phyloP scores from a whole-genome alignment of 2,888 invertebrate species.

The Melolontha melolontha region DNA sequence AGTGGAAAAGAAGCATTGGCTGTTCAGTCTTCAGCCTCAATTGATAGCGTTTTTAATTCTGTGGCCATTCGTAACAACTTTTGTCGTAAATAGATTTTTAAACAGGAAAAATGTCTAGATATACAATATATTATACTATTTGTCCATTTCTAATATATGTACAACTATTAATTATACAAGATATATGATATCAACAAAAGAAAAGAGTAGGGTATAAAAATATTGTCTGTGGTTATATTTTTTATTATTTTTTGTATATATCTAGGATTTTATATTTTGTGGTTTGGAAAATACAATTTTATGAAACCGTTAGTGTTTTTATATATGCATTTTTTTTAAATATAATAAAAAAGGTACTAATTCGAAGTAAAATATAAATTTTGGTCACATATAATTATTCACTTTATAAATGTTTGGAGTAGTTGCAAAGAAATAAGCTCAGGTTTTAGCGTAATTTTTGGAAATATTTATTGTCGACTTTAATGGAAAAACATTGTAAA shows the following conservation, averaged over 20 bases:
- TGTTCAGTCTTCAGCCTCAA: constrained; percentile 59
- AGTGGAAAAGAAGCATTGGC: constrained; percentile 47
- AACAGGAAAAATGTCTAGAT: constrained; percentile 43
- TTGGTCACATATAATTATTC: not conserved
- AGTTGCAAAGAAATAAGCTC: too few species aligned
- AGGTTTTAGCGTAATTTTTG: too few species aligned
- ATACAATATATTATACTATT: constrained; percentile 18
- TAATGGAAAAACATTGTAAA: too few species aligned
- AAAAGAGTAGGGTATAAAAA: constrained; percentile 26
- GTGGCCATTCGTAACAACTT: constrained; percentile 76
- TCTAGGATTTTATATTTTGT: constrained; percentile 56
- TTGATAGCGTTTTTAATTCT: constrained; percentile 71
- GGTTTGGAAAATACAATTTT: constrained; percentile 54
- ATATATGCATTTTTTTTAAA: not conserved
- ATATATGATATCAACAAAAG: constrained; percentile 29
- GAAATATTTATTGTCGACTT: too few species aligned
- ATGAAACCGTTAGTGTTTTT: constrained; percentile 1
- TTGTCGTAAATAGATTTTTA: constrained; percentile 59
- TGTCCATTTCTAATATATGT: constrained; percentile 6
- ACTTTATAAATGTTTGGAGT: too few species aligned
- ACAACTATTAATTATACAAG: constrained; percentile 21
- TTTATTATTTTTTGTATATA: constrained; percentile 54
- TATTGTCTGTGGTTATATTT: constrained; percentile 47
- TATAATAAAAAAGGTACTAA: not conserved
- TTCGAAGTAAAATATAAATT: not conserved